Evolutionary conservation across 2,888 invertebrate genomes (phyloP).

Genomic region (Holacanthella duospinosa): DNA sequence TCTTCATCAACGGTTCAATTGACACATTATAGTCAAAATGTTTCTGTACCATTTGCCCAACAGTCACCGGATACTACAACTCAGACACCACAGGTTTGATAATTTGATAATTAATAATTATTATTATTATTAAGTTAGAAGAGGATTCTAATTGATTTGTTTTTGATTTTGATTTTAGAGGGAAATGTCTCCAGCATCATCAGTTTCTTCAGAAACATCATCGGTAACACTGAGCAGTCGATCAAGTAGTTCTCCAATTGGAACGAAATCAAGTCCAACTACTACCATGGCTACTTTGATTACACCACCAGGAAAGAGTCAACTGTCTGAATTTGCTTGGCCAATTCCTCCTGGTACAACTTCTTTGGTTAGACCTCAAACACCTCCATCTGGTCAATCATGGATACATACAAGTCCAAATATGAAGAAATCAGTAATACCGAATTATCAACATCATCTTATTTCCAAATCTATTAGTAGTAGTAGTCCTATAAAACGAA

Average conservation of each 20-base stretch:
- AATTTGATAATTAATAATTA: too few species aligned
- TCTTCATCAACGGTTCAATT: conserved; percentile 7
- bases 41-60: conserved; percentile 36
- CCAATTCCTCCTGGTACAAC: conserved; percentile 15
- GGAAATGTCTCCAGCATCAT: conserved; percentile 37
- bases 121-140: conserved; percentile 1
- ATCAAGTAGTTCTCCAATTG: conserved; percentile 7
- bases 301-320: neutral
- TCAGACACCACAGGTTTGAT: conserved; percentile 34
- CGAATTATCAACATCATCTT: conserved; percentile 6
- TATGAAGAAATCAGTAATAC: neutral
- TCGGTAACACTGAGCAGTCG: conserved; percentile 10
- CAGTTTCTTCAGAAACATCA: conserved; percentile 31
- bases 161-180: conserved; percentile 20
- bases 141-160: neutral
- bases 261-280: neutral
- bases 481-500: conserved; percentile 41
- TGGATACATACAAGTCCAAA: neutral
- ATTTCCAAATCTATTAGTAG: conserved; percentile 23
- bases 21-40: conserved; percentile 13
- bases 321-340: neutral
- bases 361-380: conserved; percentile 8
- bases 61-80: conserved; percentile 37
- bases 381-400: neutral
- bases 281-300: neutral